Base-by-base conservation (phyloP, 1,140 invertebrate genomes). In the Philotrypesis tridentata region DNA sequence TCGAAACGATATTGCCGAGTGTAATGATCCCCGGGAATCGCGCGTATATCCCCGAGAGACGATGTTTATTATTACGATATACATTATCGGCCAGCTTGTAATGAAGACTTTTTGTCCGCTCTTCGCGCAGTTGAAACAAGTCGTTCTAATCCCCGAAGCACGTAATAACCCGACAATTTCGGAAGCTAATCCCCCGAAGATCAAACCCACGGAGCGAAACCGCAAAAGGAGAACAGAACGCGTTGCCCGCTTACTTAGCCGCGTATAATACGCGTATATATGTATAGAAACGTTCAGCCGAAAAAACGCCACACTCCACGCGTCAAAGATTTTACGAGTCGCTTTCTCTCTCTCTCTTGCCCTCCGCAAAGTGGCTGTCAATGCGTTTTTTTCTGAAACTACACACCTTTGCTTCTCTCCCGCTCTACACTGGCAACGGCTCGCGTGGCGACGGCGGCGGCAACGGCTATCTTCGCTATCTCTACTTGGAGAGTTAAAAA, bases 381-480 rank as follows among this genome's bases (percentile, higher is more conserved):
- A 75, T 40, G 25, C 29, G n/a, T n/a, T 33, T 75, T 55, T 55
- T 60, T 60, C 48, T n/a, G 25, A 65, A 33, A 5, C 21, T 12
- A 21, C n/a, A 17, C 40, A 43, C 40, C 11, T 55, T 43, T 43
- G 12, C n/a, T 65, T 65, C 25, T 70, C 27, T n/a, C n/a, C n/a
- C n/a, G n/a, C n/a, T n/a, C n/a, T n/a, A n/a, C n/a, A n/a, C n/a
- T n/a, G n/a, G 65, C 43, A 55, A 60, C 23, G 67, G 29, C 17
- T 31, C 25, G 40, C 21, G 25, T n/a, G n/a, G n/a, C n/a, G n/a
- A n/a, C n/a, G n/a, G n/a, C n/a, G n/a, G n/a, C n/a, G n/a, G n/a
- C n/a, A n/a, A n/a, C 21, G 29, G 43, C 55, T 80, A 80, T 79
- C 78, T 80, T 29, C 1, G 55, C 29, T 73, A 80, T 73, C 78